Evolutionary conservation across 2,797 vertebrate genomes (phyloP).

Genomic region (Hemibagrus guttatus): DNA sequence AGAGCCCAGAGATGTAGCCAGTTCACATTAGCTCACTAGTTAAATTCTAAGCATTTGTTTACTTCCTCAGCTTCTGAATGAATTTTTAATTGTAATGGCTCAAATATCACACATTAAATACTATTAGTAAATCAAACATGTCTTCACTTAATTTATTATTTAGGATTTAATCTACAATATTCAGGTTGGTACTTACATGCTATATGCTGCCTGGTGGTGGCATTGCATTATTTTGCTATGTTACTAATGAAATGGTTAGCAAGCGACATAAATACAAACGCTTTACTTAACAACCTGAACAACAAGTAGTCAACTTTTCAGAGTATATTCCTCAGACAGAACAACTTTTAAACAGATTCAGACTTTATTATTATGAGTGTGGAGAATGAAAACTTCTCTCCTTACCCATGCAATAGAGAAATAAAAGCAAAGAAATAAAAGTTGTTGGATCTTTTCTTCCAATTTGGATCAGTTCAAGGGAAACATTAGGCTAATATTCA

Average conservation of each 20-base stretch:
- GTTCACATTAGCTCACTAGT: background rate
- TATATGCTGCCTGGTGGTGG: background rate
- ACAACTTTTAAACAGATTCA: background rate
- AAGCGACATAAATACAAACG: background rate
- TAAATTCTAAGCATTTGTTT: background rate
- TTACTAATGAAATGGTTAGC: background rate
- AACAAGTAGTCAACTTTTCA: background rate
- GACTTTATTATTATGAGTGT: background rate
- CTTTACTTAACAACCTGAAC: background rate
- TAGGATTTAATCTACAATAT: background rate
- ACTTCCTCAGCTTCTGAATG: background rate
- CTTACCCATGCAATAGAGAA: background rate
- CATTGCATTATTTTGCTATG: background rate
- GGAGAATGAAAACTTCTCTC: background rate
- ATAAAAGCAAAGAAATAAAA: no score
- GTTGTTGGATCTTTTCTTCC: constrained; percentile 23
- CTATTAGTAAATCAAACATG: background rate
- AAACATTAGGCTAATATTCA: constrained; percentile 25
- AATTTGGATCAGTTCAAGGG: constrained; percentile 15
- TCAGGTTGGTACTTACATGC: background rate
- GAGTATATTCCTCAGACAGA: background rate
- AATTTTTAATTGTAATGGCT: background rate
- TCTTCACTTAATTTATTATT: background rate
- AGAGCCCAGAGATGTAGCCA: background rate
- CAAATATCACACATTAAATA: background rate